Percentiles rank a stretch among this genome's conserved stretches.
These are phyloP conservation scores for Euura lappo DNA, from an alignment of 1,140 invertebrate species.

Conservation along the genomic window DNA sequence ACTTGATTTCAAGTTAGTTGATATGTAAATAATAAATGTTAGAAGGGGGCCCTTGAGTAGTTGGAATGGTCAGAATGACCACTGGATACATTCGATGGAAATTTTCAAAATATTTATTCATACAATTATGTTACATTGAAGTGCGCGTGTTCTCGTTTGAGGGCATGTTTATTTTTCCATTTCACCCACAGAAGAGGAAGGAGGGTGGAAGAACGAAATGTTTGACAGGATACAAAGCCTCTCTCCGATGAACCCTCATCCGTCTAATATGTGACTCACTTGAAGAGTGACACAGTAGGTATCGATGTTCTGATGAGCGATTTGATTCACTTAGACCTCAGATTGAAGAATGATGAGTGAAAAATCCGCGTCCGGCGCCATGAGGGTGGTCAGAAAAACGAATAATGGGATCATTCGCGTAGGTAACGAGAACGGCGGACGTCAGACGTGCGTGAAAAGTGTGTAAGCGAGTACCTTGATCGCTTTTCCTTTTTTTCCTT, in stretches of 20 bases:
- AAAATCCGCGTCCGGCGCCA: too few relatives aligned
- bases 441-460: background rate
- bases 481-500: background rate
- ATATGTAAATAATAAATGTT: slow-evolving; percentile 44
- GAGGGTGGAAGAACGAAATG: background rate
- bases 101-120: slow-evolving; percentile 8
- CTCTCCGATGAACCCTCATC: background rate
- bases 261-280: background rate
- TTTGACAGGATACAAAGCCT: background rate
- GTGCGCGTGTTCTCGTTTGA: background rate
- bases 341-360: too few relatives aligned
- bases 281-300: background rate
- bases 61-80: background rate
- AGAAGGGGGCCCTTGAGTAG: slow-evolving; percentile 20
- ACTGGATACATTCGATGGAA: background rate
- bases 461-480: background rate
- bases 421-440: background rate
- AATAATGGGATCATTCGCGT: too few relatives aligned
- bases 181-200: background rate
- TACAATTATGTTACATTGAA: background rate
- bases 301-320: background rate
- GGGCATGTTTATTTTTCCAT: background rate
- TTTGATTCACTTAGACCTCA: too few relatives aligned
- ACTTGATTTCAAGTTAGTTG: slow-evolving; percentile 37
- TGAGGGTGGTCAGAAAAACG: too few relatives aligned